Percentiles rank a stretch among this genome's conserved stretches.
These are phyloP conservation scores for Melitaea athalia DNA, from an alignment of 2,888 invertebrate genomes.

Conservation along the genomic window DNA sequence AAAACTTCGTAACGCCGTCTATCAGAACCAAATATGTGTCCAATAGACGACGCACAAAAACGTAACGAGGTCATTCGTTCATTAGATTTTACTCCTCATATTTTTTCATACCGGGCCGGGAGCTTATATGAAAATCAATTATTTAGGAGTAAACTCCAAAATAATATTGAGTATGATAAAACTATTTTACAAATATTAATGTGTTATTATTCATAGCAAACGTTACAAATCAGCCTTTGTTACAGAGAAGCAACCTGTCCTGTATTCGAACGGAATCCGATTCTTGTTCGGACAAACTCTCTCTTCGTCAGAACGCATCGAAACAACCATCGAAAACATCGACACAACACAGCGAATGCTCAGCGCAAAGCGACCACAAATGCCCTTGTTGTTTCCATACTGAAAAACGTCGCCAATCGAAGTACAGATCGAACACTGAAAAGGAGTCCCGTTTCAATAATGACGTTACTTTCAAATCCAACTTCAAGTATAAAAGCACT, in stretches of 20 bases:
- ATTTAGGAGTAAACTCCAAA: too few relatives aligned
- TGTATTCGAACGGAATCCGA: conserved; percentile 77
- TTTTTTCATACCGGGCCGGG: too few relatives aligned
- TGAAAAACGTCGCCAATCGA: conserved; percentile 61
- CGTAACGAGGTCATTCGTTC: too few relatives aligned
- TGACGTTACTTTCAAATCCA: conserved; percentile 73
- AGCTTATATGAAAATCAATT: too few relatives aligned
- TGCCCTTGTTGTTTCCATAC: conserved; percentile 72
- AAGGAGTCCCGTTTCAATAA: conserved; percentile 66
- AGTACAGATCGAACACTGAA: conserved; percentile 57
- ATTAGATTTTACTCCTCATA: too few relatives aligned
- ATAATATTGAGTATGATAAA: too few relatives aligned
- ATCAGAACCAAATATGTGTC: too few relatives aligned
- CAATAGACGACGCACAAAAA: too few relatives aligned
- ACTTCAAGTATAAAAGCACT: conserved; percentile 71
- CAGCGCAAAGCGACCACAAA: conserved; percentile 65
- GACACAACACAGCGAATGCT: conserved; percentile 64
- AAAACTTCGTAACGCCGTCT: too few relatives aligned
- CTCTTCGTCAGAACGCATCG: conserved; percentile 66
- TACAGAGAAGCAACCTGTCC: conserved; percentile 71
- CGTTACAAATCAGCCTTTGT: conserved; percentile 47
- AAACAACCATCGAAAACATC: conserved; percentile 67
- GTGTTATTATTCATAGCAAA: too few relatives aligned
- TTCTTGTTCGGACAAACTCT: conserved; percentile 73
- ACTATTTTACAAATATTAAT: too few relatives aligned